phyloP scores from a whole-genome alignment of 2,113 vertebrate species.

The Pelodiscus sinensis region DNA sequence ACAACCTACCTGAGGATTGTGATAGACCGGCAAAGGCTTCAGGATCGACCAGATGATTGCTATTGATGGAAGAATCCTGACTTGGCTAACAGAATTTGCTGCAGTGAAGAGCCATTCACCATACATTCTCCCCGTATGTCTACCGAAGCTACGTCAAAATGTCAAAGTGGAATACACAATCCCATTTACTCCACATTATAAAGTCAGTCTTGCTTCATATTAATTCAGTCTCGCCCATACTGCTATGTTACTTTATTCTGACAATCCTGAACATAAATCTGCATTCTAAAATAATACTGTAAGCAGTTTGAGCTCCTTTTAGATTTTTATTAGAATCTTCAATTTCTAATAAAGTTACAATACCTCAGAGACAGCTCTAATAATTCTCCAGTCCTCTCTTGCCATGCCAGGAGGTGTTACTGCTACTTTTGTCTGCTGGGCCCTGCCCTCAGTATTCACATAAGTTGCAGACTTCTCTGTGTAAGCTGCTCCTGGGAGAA shows the following conservation, averaged over 20 bases:
- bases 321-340: not conserved
- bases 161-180: not conserved
- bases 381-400: slow-evolving; percentile 96
- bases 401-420: slow-evolving; percentile 94
- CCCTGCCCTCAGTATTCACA: slow-evolving; percentile 95
- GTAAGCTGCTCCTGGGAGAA: slow-evolving; percentile 94
- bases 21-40: no score
- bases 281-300: not conserved
- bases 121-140: not conserved
- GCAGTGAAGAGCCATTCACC: not conserved
- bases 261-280: not conserved
- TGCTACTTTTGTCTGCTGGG: slow-evolving; percentile 92
- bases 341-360: not conserved
- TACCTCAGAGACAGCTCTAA: slow-evolving; percentile 96
- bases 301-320: not conserved
- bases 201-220: not conserved
- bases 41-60: no score
- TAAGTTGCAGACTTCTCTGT: slow-evolving; percentile 95
- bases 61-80: not conserved
- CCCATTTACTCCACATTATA: not conserved
- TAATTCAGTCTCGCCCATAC: not conserved
- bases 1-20: no score
- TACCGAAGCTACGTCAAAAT: not conserved
- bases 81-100: not conserved
- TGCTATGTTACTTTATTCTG: not conserved